phyloP scores from a whole-genome alignment of 1,140 invertebrate species.

The Steinernema khuongi region DNA sequence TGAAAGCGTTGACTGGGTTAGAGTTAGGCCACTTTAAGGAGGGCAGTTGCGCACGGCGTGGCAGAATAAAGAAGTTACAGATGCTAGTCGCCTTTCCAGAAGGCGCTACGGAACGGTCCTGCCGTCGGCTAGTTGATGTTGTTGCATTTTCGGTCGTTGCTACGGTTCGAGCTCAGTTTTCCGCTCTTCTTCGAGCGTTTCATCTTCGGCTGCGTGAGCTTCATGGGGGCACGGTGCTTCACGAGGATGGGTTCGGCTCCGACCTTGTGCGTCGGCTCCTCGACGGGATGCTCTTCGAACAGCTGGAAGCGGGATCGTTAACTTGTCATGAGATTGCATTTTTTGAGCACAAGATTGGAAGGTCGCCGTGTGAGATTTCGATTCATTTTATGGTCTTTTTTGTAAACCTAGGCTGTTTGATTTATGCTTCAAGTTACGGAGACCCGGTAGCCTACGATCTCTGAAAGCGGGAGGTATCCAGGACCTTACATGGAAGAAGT shows the following conservation, averaged over 20 bases:
- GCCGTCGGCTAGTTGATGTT: not conserved
- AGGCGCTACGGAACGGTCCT: not conserved
- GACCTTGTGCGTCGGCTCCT: not conserved
- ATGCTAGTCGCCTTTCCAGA: slow-evolving; percentile 13
- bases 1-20: slow-evolving; percentile 1
- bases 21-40: not conserved
- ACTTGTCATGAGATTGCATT: too few species aligned
- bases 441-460: too few species aligned
- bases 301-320: not conserved
- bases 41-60: not conserved
- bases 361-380: too few species aligned
- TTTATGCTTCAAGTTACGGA: too few species aligned
- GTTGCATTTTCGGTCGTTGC: slow-evolving; percentile 10
- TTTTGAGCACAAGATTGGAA: too few species aligned
- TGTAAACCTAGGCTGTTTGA: too few species aligned
- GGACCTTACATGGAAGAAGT: too few species aligned
- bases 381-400: too few species aligned
- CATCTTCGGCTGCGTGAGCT: not conserved
- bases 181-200: slow-evolving; percentile 11
- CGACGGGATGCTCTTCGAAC: not conserved
- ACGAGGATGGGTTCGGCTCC: not conserved
- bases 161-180: not conserved
- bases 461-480: too few species aligned
- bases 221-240: not conserved
- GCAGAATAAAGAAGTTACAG: not conserved